Evolutionary conservation across 1,140 invertebrate species (phyloP).

Genomic region (Drosophila punjabiensis): DNA sequence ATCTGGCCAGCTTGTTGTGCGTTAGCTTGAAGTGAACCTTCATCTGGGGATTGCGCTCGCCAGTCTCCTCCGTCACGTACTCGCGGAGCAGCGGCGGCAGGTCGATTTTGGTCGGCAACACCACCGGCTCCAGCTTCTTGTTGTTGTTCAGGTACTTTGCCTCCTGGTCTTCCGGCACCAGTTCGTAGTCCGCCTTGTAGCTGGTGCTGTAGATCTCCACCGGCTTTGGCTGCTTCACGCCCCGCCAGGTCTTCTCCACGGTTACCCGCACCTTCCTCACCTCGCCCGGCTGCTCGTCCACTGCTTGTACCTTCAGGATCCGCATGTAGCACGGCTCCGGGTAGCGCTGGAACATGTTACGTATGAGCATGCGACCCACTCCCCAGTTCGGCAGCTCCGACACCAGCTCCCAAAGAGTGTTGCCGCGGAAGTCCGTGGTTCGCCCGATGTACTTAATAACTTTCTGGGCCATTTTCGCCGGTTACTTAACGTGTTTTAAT

Average conservation of each 20-base stretch:
- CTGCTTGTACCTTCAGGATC: constrained; percentile 91
- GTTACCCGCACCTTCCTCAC: constrained; percentile 89
- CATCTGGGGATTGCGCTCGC: constrained; percentile 86
- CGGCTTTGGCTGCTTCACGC: constrained; percentile 87
- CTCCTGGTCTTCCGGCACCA: constrained; percentile 92
- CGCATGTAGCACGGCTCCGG: constrained; percentile 91
- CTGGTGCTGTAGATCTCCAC: constrained; percentile 88
- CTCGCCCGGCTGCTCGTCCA: constrained; percentile 86
- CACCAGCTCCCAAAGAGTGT: constrained; percentile 94
- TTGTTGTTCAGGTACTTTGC: constrained; percentile 86
- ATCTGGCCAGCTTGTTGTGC: constrained; percentile 86
- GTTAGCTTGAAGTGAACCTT: constrained; percentile 86
- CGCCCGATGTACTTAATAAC: constrained; percentile 90
- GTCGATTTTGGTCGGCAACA: constrained; percentile 88
- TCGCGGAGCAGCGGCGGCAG: constrained; percentile 91
- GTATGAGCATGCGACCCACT: constrained; percentile 90
- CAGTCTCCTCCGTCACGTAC: constrained; percentile 87
- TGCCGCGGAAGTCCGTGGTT: constrained; percentile 90
- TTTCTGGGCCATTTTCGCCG: constrained; percentile 52
- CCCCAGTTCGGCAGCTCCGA: constrained; percentile 93
- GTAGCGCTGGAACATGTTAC: constrained; percentile 90
- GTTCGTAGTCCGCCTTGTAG: constrained; percentile 91
- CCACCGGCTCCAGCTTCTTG: constrained; percentile 75
- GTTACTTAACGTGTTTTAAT: constrained; percentile 10
- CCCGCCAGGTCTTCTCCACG: constrained; percentile 91